These are phyloP conservation scores for Coenonympha arcania DNA, from an alignment of 2,888 invertebrate genomes.

Conservation along the genomic window DNA sequence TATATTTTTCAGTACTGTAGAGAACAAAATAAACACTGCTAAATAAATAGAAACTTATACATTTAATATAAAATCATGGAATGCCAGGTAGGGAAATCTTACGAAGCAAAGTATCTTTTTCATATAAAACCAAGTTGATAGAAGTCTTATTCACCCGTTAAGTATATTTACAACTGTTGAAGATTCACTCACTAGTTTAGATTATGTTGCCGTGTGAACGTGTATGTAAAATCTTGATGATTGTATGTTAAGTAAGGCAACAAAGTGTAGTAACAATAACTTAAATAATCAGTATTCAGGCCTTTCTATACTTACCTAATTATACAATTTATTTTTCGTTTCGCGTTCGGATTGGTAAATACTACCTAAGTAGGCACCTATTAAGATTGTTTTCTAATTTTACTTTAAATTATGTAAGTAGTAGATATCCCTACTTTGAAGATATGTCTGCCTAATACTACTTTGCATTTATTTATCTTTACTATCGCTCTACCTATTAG, in stretches of 20 bases:
- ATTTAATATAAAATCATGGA: no score
- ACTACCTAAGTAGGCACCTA: no score
- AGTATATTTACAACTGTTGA: slow-evolving; percentile 27
- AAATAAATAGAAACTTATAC: no score
- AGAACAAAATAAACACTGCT: no score
- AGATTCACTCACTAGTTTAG: slow-evolving; percentile 22
- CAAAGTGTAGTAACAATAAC: neutral
- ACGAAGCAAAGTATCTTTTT: slow-evolving; percentile 19
- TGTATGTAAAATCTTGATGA: slow-evolving; percentile 9
- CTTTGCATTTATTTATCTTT: no score
- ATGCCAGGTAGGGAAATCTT: neutral
- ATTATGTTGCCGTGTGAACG: slow-evolving; percentile 22
- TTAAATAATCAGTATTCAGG: slow-evolving; percentile 1
- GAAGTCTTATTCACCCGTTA: slow-evolving; percentile 22
- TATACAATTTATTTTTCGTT: neutral
- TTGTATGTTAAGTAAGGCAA: neutral
- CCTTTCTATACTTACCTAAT: neutral
- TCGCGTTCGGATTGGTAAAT: neutral
- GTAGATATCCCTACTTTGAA: no score
- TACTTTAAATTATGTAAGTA: no score
- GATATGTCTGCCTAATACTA: no score
- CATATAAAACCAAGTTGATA: slow-evolving; percentile 6
- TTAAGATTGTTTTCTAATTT: no score
- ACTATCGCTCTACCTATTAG: no score
- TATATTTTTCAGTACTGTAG: no score